phyloP scores from a whole-genome alignment of 2,113 vertebrate genomes.

The Pseudopipra pipra region DNA sequence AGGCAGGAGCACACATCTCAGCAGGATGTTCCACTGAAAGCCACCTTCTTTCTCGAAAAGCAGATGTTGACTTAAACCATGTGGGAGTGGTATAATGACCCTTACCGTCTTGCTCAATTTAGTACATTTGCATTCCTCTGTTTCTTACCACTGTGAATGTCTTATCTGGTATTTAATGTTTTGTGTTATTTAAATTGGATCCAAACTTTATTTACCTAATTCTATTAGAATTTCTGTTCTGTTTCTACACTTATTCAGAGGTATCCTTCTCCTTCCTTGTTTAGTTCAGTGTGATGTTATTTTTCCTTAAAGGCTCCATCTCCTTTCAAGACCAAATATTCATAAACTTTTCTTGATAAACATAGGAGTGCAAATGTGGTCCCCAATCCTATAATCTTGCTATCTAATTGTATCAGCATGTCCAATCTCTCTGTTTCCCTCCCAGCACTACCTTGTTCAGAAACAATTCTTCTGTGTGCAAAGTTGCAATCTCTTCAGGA shows the following conservation, averaged over 20 bases:
- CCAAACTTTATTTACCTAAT: neutral
- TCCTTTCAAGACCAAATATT: neutral
- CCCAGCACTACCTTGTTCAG: neutral
- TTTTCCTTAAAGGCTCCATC: neutral
- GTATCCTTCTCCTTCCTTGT: neutral
- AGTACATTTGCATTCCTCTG: neutral
- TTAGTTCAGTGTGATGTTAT: neutral
- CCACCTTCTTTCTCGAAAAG: neutral
- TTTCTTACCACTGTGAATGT: neutral
- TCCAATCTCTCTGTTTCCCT: neutral
- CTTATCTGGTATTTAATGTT: neutral
- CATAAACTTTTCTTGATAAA: neutral
- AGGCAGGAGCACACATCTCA: neutral
- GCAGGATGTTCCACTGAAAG: neutral
- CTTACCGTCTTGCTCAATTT: neutral
- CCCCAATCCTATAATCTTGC: neutral
- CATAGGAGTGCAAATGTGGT: neutral
- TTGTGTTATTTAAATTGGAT: conserved; percentile 10
- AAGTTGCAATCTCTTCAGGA: neutral
- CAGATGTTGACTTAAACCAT: neutral
- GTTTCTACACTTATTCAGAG: neutral
- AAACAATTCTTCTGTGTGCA: neutral
- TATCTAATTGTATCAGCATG: neutral
- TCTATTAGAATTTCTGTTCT: neutral
- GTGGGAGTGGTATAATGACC: neutral